These are phyloP conservation scores for Achatina immaculata DNA, from an alignment of 1,140 invertebrate genomes.

Conservation along the genomic window DNA sequence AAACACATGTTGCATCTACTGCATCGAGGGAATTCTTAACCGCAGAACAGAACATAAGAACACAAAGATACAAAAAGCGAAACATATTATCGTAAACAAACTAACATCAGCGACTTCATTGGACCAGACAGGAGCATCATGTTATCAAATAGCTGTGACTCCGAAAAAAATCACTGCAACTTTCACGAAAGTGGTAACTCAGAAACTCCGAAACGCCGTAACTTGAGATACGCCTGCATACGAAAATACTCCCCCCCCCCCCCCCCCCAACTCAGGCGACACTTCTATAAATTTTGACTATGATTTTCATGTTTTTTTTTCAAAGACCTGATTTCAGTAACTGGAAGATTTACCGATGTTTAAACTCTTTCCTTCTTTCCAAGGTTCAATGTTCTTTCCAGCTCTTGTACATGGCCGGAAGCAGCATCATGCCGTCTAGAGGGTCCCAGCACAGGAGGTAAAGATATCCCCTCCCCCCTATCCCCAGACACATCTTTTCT, in stretches of 20 bases:
- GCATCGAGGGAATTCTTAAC: no score
- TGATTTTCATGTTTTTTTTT: not conserved
- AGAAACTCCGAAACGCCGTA: not conserved
- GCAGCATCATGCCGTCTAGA: not conserved
- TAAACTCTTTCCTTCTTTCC: not conserved
- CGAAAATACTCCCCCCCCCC: no score
- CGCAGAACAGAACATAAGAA: no score
- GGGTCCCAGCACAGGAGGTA: not conserved
- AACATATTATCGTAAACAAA: no score
- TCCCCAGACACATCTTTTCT: not conserved
- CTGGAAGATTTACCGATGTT: not conserved
- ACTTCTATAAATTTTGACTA: not conserved
- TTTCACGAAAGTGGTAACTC: no score
- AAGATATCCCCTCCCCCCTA: not conserved
- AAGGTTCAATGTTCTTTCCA: not conserved
- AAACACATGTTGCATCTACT: no score
- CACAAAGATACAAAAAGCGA: no score
- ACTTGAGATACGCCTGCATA: not conserved
- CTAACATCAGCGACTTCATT: no score
- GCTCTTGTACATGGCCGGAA: not conserved
- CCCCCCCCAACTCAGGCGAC: not conserved
- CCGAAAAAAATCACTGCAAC: no score
- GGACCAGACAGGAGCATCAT: no score
- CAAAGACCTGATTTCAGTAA: not conserved
- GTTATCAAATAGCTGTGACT: no score